Percentiles rank a stretch among this genome's conserved stretches.
Conservation (phyloP, 2,888 invertebrate genomes). For the Lithodes maja region DNA sequence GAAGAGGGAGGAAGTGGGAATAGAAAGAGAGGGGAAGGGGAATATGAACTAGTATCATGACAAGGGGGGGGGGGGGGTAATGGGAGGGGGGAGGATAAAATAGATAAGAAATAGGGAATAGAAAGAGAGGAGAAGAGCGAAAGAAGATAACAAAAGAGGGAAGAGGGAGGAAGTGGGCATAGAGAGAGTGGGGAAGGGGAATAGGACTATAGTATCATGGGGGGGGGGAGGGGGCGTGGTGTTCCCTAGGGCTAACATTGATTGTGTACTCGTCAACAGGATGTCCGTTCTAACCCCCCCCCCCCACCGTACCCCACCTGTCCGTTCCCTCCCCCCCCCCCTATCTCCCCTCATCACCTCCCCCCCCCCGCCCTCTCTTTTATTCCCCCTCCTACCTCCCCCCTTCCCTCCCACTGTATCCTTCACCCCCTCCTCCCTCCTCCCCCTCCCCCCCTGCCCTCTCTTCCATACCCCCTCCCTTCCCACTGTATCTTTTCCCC, state of each 20-base stretch:
- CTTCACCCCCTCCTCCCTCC: not conserved
- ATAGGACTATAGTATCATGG: slow-evolving; percentile 16
- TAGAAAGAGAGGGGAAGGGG: not conserved
- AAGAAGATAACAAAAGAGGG: not conserved
- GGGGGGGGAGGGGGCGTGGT: slow-evolving; percentile 1
- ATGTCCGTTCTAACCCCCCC: slow-evolving; percentile 15
- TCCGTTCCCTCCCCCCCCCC: not conserved
- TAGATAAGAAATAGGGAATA: not conserved
- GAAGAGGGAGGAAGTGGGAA: too few species aligned
- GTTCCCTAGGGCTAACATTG: slow-evolving; percentile 6
- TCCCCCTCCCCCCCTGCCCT: not conserved
- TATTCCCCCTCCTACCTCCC: not conserved
- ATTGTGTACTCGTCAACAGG: slow-evolving; percentile 29
- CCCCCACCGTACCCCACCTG: not conserved
- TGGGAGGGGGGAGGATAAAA: not conserved
- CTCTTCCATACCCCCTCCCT: not conserved
- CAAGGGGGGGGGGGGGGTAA: not conserved
- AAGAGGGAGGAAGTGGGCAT: not conserved
- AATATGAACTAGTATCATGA: not conserved
- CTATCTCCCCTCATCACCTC: not conserved
- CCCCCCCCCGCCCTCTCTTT: not conserved
- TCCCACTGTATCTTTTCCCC: not conserved
- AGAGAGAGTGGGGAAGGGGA: not conserved
- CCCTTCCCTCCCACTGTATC: not conserved
- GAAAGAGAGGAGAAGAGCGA: slow-evolving; percentile 4